phyloP scores from a whole-genome alignment of 1,140 invertebrate genomes.

The Akabosia matsudoensis region DNA sequence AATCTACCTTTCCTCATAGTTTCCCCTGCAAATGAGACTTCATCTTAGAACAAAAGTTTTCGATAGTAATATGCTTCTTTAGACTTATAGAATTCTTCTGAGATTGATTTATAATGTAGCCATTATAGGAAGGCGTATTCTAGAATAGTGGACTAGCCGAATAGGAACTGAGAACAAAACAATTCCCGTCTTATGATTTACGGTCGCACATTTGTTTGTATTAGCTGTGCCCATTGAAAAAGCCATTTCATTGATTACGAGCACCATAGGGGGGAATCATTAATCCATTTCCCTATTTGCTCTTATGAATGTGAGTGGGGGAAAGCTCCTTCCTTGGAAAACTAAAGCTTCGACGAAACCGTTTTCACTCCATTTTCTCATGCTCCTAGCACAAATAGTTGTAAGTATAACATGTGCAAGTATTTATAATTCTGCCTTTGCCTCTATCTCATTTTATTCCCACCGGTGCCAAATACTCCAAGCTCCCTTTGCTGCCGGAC shows the following conservation, averaged over 20 bases:
- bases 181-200: constrained; percentile 11
- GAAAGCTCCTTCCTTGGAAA: background rate
- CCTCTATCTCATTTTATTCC: background rate
- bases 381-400: background rate
- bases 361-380: background rate
- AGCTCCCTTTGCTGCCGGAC: background rate
- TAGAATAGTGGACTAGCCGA: no score
- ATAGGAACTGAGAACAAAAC: no score
- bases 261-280: constrained; percentile 12
- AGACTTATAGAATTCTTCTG: background rate
- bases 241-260: constrained; percentile 22
- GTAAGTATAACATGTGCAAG: constrained; percentile 1
- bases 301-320: background rate
- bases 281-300: constrained; percentile 16
- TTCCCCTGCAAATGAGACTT: no score
- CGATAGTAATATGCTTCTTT: no score
- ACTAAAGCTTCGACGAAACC: background rate
- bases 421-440: background rate
- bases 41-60: no score
- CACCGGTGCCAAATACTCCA: background rate
- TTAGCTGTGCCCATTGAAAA: constrained; percentile 9
- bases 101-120: background rate
- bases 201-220: constrained; percentile 18
- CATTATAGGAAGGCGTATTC: no score
- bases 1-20: no score